Evolutionary conservation across 1,140 invertebrate genomes (phyloP).

Genomic region (Diorhabda carinulata): DNA sequence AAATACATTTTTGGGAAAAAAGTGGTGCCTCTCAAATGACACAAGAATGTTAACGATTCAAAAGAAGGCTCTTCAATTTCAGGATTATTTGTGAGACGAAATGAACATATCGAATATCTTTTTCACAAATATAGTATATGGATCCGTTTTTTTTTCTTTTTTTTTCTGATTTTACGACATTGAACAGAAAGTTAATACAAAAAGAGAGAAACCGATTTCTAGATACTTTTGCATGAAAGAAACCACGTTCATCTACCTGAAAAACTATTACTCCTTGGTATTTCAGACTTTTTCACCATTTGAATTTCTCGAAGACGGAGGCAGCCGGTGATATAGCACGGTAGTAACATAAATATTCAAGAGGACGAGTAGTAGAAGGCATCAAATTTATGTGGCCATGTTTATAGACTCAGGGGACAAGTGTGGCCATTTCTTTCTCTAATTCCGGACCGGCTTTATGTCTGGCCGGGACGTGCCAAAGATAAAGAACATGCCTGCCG

Average conservation of each 20-base stretch:
- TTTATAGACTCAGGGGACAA: conserved; percentile 44
- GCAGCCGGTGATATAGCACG: conserved; percentile 33
- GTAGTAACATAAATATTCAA: conserved; percentile 41
- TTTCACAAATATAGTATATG: too few relatives aligned
- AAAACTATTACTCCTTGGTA: conserved; percentile 9
- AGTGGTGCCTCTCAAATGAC: too few relatives aligned
- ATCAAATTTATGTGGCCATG: conserved; percentile 45
- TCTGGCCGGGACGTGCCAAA: conserved; percentile 37
- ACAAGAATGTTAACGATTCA: too few relatives aligned
- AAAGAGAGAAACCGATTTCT: neutral
- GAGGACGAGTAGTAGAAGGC: conserved; percentile 34
- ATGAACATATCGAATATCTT: too few relatives aligned
- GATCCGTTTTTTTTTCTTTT: too few relatives aligned
- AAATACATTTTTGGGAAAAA: too few relatives aligned
- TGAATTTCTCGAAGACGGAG: conserved; percentile 10
- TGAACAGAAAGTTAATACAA: neutral
- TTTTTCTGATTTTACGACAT: neutral
- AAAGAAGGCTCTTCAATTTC: too few relatives aligned
- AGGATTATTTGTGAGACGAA: too few relatives aligned
- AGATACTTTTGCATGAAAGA: conserved; percentile 4
- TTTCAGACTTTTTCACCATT: conserved; percentile 4
- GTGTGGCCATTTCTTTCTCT: conserved; percentile 43
- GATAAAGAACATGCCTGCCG: conserved; percentile 32
- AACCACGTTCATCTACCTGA: conserved; percentile 8
- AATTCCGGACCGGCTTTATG: conserved; percentile 40